Evolutionary conservation across 53 echinoderm and acorn worm genomes (phyloP).

Genomic region (Henricia sp.): DNA sequence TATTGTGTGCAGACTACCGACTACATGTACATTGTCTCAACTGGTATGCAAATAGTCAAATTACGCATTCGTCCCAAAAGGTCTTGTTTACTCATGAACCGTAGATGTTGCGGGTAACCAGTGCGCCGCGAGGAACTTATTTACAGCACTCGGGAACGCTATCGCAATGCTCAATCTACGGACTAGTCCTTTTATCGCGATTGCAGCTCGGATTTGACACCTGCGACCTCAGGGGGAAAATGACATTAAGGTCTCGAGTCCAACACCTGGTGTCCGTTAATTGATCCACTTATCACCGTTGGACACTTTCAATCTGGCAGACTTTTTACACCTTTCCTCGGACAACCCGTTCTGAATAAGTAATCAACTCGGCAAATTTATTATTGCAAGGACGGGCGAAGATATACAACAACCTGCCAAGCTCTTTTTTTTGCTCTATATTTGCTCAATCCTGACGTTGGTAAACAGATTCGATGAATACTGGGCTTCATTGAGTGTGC

Average conservation of each 20-base stretch:
- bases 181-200: slow-evolving; percentile 32
- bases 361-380: no score
- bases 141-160: background rate
- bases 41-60: background rate
- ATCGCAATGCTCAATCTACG: background rate
- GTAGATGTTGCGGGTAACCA: background rate
- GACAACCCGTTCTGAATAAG: no score
- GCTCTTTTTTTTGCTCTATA: no score
- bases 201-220: background rate
- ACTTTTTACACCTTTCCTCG: no score
- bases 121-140: background rate
- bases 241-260: background rate
- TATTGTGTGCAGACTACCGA: background rate
- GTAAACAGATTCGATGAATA: no score
- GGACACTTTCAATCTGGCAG: background rate
- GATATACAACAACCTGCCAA: no score
- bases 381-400: no score
- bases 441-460: no score
- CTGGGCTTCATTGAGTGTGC: no score
- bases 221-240: background rate
- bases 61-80: background rate
- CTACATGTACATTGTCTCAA: background rate
- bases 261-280: slow-evolving; percentile 32
- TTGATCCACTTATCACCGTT: background rate
- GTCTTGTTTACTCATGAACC: slow-evolving; percentile 7